Conservation (phyloP, 2,888 invertebrate species). For the Belgica antarctica region DNA sequence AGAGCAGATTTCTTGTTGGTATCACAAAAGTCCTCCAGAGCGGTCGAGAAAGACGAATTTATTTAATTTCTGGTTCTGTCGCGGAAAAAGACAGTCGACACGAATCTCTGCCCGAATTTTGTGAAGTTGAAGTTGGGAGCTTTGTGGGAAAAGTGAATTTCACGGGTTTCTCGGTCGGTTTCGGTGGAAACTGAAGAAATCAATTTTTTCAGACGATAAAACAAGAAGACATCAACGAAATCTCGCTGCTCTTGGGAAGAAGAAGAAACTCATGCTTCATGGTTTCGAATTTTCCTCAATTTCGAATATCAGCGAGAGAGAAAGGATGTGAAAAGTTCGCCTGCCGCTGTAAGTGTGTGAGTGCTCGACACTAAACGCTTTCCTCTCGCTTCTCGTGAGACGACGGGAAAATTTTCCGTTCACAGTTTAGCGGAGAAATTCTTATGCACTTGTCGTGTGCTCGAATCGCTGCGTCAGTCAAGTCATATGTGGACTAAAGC, state of each 20-base stretch:
- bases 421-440: constrained; percentile 39
- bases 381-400: background rate
- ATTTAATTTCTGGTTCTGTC: constrained; percentile 39
- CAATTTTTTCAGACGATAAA: constrained; percentile 7
- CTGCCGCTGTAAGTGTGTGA: background rate
- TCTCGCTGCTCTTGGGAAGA: background rate
- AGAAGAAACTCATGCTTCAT: constrained; percentile 39
- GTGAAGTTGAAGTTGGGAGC: background rate
- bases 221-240: constrained; percentile 25
- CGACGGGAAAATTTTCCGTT: constrained; percentile 3
- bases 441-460: constrained; percentile 31
- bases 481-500: background rate
- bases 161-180: too few species aligned
- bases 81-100: constrained; percentile 18
- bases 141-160: background rate
- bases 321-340: background rate
- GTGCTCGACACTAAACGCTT: constrained; percentile 9
- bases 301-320: constrained; percentile 27
- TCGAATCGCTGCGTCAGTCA: background rate
- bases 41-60: background rate
- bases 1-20: constrained; percentile 15
- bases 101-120: background rate
- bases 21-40: constrained; percentile 5
- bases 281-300: constrained; percentile 25
- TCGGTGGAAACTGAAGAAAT: background rate